Evolutionary conservation across 2,797 vertebrate species (phyloP), one percentile per base, ranked within the genome.

Genomic region (Pterois miles): DNA sequence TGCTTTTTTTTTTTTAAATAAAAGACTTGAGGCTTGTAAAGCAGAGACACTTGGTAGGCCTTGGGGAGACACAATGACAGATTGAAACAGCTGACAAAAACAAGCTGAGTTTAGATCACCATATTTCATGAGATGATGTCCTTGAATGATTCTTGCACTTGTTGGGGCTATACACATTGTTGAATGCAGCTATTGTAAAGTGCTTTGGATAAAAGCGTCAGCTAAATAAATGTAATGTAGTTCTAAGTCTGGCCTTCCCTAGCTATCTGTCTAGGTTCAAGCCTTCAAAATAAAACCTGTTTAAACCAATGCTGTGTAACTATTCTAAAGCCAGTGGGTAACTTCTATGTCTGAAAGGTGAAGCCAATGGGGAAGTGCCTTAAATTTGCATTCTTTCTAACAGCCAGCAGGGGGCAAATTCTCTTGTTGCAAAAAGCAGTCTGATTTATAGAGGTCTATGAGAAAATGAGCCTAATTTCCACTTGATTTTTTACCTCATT

Each of bases 81-180:
- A 69, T 69, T 66, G 68, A 71, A 70, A 66, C 25, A 31, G 13
- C 10, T 25, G 20, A 59, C n/a, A 54, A 33, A 54, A 12, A 59
- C 20, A n/a, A 25, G 3, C 18, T 12, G 11, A 31, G 46, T 40
- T 63, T 40, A 23, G 8, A 29, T 29, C 27, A 50, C 5, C 22
- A 6, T 52, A 6, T 25, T 52, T 23, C 6, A 34, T 34, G 29
- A 29, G 29, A 4, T 29, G 29, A 29, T 29, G 4, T n/a, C n/a
- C n/a, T n/a, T n/a, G n/a, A 8, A 25, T 22, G 22, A 22, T 38
- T 38, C 6, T 16, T 38, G 10, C 10, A 6, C 9, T 6, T 63
- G 12, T 6, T 53, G 11, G n/a, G 50, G 11, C 23, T 52, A 3
- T 27, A n/a, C 12, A 25, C 2, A 5, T 58, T 2, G 29, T 20